A percentile compares a stretch with the other conserved stretches of the same genome.
Evolutionary conservation across 92 coral and sea anemone species (phyloP).

Genomic region (Parazoanthus swiftii): DNA sequence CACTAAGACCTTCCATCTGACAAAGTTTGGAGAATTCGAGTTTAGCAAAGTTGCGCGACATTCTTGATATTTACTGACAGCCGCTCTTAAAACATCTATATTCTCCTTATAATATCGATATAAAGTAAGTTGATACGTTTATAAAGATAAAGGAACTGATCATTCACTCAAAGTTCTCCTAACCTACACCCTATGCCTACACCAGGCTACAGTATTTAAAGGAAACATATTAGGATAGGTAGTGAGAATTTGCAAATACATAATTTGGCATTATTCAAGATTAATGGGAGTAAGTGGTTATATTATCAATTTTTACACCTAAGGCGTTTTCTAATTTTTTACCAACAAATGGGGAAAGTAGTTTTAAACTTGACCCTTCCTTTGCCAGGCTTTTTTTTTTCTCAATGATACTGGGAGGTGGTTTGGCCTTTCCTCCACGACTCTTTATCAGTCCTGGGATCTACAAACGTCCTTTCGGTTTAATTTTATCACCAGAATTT

Average conservation of each 20-base stretch:
- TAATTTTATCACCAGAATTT: conserved; percentile 22
- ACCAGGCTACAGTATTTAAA: no score
- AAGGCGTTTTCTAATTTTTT: conserved; percentile 17
- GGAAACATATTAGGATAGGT: conserved; percentile 14
- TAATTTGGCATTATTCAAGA: conserved; percentile 17
- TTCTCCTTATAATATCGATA: conserved; percentile 6
- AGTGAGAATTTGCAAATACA: conserved; percentile 16
- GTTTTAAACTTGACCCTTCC: conserved; percentile 5
- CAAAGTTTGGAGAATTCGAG: no score
- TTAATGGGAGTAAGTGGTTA: conserved; percentile 22
- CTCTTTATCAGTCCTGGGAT: conserved; percentile 22
- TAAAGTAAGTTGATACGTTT: conserved; percentile 1
- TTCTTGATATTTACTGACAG: no score
- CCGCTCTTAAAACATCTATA: background rate
- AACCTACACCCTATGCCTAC: no score
- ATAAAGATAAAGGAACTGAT: background rate
- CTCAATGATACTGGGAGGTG: background rate
- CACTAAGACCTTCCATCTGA: no score
- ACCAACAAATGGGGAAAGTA: conserved; percentile 11
- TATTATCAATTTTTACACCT: conserved; percentile 8
- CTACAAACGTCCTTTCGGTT: conserved; percentile 17
- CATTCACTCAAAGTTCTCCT: conserved; percentile 24
- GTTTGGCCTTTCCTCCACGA: conserved; percentile 12
- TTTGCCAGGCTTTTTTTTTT: background rate
- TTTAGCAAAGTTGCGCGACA: no score